These are phyloP conservation scores for Torymus texanus DNA, from an alignment of 2,888 invertebrate genomes.

Conservation along the genomic window DNA sequence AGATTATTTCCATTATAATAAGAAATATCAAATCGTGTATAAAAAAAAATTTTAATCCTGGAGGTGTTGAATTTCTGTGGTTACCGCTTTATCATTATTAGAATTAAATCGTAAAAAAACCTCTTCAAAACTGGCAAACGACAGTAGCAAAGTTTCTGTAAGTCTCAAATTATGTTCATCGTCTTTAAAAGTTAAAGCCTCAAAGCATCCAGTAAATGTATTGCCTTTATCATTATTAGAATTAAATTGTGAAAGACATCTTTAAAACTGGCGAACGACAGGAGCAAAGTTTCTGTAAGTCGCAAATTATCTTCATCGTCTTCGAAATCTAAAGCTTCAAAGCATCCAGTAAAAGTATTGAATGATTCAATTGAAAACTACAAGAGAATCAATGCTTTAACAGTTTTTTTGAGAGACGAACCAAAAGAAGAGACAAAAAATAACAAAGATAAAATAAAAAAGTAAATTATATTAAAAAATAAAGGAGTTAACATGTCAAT, in stretches of 20 bases:
- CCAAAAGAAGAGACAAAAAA: constrained; percentile 10
- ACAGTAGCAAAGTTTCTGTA: neutral
- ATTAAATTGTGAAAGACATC: constrained; percentile 8
- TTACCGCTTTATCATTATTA: neutral
- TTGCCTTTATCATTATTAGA: neutral
- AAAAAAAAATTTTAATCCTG: no score
- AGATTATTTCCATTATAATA: no score
- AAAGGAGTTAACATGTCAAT: neutral
- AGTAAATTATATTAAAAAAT: constrained; percentile 30
- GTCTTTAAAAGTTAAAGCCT: constrained; percentile 2
- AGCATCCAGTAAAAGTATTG: constrained; percentile 15
- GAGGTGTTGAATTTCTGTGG: no score
- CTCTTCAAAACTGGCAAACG: constrained; percentile 51
- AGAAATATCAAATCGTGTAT: no score
- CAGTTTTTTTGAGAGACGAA: constrained; percentile 46
- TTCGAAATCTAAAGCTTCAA: constrained; percentile 8
- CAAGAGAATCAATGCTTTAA: constrained; percentile 53
- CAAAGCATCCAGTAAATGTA: constrained; percentile 5
- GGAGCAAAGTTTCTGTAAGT: neutral
- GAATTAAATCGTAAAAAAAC: constrained; percentile 8
- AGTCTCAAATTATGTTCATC: constrained; percentile 14
- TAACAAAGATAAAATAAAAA: constrained; percentile 29
- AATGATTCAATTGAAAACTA: constrained; percentile 53
- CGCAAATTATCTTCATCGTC: constrained; percentile 14
- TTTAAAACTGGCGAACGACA: constrained; percentile 51